Conservation (phyloP, 2,797 vertebrate genomes). For the Hydrocynus forskahlii region DNA sequence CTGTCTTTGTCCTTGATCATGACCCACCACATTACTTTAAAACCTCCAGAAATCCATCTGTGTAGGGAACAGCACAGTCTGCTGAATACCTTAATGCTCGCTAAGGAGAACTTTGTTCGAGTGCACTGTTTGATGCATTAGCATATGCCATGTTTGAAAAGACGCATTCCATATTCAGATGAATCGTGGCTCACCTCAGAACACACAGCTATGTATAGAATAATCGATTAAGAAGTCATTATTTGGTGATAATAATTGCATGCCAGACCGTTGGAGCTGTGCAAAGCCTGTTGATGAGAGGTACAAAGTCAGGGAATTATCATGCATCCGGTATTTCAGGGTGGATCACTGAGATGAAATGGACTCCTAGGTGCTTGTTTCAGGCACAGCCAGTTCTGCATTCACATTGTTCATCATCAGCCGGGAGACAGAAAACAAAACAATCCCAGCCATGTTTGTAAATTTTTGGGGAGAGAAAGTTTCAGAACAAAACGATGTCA, state of each 20-base stretch:
- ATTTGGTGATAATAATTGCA: neutral
- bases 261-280: slow-evolving; percentile 14
- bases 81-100: neutral
- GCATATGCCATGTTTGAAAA: neutral
- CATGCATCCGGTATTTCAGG: slow-evolving; percentile 36
- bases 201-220: neutral
- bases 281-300: slow-evolving; percentile 4
- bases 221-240: slow-evolving; percentile 13
- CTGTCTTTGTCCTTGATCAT: neutral
- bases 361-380: slow-evolving; percentile 30
- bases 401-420: slow-evolving; percentile 16
- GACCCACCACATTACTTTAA: slow-evolving; percentile 4
- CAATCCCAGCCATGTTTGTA: neutral
- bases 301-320: slow-evolving; percentile 4
- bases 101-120: neutral
- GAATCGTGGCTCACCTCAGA: neutral
- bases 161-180: slow-evolving; percentile 1
- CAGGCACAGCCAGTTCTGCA: slow-evolving; percentile 22
- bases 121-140: neutral
- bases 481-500: slow-evolving; percentile 26
- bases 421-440: slow-evolving; percentile 6
- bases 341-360: slow-evolving; percentile 30
- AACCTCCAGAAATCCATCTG: neutral
- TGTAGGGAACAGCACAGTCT: neutral
- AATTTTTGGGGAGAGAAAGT: slow-evolving; percentile 22